Evolutionary conservation across 2,888 invertebrate genomes (phyloP), one percentile per base, ranked within the genome.

Genomic region (Amblyjoppa proteus): DNA sequence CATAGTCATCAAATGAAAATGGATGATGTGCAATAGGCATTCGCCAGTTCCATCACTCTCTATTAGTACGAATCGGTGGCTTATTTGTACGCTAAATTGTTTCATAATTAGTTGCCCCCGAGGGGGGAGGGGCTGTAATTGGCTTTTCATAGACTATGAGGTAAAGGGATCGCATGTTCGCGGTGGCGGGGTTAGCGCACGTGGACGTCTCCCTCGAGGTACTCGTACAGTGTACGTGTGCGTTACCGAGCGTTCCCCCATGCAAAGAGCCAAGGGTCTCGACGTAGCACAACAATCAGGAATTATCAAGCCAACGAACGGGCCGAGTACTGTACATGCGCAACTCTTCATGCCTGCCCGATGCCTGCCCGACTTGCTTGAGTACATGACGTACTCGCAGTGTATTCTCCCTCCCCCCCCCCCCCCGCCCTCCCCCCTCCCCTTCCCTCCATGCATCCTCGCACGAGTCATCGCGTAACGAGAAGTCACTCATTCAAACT

Each of bases 81-180:
- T 83, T 90, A 89, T 91, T 91, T 90, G 90, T 89, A 86, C 86
- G 88, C 83, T 86, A 88, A 92, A 92, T 92, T 90, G 91, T 92
- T 92, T 91, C 88, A 88, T 92, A 93, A 93, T 92, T 91, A 90
- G 89, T 90, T 81, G 82, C 53, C 13, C 38, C 3, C 20, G 20
- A 20, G 51, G 38, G 49, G 68, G 78, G 81, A 80, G 79, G 75
- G 79, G 83, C 2, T 20, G 31, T 91, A 91, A 91, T 92, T 90
- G 89, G 88, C 88, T 86, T 89, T 89, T 86, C 88, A 82, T 85
- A 88, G 83, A 88, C 84, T 83, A 88, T 88, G 88, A 90, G 88
- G 89, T 87, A 89, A 89, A 68, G 38, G 78, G 88, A 90, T 93
- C 88, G 93, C 92, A 92, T 92, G 93, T 90, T 87, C 81, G 84